A percentile compares a stretch with the other conserved stretches of the same genome.
Evolutionary conservation across 2,113 vertebrate species (phyloP).

Genomic region (Machaerirhynchus nigripectus): DNA sequence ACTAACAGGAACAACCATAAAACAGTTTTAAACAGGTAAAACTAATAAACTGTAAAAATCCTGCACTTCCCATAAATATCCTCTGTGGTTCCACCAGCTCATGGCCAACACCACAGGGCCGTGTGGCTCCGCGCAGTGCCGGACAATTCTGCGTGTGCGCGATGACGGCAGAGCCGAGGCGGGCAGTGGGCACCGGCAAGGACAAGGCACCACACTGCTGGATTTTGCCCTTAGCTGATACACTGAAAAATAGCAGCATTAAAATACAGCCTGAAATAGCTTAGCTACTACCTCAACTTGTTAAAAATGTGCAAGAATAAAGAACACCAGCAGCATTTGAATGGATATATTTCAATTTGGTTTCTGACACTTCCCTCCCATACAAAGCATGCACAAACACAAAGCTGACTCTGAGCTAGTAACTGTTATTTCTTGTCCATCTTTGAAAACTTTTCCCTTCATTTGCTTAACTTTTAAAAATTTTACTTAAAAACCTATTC

Average conservation of each 20-base stretch:
- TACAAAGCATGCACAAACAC: background rate
- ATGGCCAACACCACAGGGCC: background rate
- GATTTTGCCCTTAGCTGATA: background rate
- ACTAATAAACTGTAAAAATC: background rate
- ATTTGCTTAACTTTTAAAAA: background rate
- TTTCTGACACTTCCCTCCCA: background rate
- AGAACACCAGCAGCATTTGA: conserved; percentile 27
- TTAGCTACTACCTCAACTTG: conserved; percentile 8
- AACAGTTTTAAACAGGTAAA: background rate
- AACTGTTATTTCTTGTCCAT: background rate
- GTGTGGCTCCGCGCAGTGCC: accelerated
- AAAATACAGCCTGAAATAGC: conserved; percentile 17
- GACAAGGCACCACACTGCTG: background rate
- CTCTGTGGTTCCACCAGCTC: background rate
- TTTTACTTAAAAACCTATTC: background rate
- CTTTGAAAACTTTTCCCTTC: background rate
- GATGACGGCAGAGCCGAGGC: background rate
- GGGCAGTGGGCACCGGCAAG: background rate
- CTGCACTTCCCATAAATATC: background rate
- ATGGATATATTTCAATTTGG: background rate
- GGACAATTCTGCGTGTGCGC: accelerated
- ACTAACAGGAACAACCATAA: background rate
- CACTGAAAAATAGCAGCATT: conserved; percentile 23
- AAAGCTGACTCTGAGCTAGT: background rate
- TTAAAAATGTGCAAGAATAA: conserved; percentile 29